Base-by-base conservation (phyloP, 2,888 invertebrate genomes). In the Drosophila fulvimacula region DNA sequence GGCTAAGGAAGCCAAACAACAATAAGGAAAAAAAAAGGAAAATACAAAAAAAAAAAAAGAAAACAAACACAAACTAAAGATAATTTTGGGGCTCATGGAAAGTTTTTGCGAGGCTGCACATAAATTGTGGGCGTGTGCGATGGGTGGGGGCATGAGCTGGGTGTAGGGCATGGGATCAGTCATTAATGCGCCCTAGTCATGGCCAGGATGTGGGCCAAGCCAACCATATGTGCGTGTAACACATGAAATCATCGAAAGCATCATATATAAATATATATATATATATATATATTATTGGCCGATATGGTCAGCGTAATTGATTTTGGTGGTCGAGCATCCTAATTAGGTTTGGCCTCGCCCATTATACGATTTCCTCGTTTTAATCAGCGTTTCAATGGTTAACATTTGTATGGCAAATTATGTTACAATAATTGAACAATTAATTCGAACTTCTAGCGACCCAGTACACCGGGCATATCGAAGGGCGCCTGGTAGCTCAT, bases 311-410 rank as follows among this genome's bases (percentile, higher is more conserved):
- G 17, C 44, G 52, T 85, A 83, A 83, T 83, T 83, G 88, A 82
- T 85, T 83, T 87, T 39, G 67, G 61, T 62, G 58, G 49, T 64
- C 51, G 60, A 27, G 58, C 67, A 27, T 58, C 32, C 64, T 82
- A 79, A 82, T 82, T 84, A 79, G 69, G 71, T 78, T 64, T 38
- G 36, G 30, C 41, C 13, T 49, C 58, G 24, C 63, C 44, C 55
- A 63, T 82, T 83, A 71, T 83, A 83, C 64, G 88, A 87, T 79
- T 83, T 83, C 82, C 57, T 55, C 46, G 27, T 51, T 73, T 56
- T 30, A 55, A 24, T 68, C 41, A 59, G 17, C n/a, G 60, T 32
- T 61, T 61, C 21, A 60, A 17, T 58, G 52, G 19, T 34, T 53
- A 69, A 73, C 61, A 34, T 64, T 59, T 48, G 59, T 46, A 56